Base-by-base conservation (phyloP, 2,888 invertebrate species). In the Mythimna albipuncta region DNA sequence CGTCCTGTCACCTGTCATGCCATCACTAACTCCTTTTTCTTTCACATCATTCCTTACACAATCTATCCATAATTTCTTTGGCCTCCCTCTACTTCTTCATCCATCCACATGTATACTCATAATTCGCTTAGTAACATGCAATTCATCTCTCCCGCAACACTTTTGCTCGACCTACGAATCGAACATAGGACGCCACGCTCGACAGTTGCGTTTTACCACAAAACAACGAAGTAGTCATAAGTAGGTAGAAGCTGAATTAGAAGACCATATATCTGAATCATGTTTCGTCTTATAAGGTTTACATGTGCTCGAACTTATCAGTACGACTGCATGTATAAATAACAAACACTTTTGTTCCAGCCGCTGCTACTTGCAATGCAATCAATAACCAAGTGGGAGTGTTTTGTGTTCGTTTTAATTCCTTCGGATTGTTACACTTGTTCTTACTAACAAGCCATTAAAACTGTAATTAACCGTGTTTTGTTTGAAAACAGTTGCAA, bases 401-500 rank as follows among this genome's bases (percentile, higher is more conserved):
- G 64, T 70, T 64, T 66, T 55, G 79, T 67, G 76, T 77, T 81
- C 73, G 79, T 85, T 83, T 80, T 63, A 64, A 84, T 84, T 77
- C 70, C 35, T 72, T 85, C 72, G 74, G 54, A 82, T 76, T 77
- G 65, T 82, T 78, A 72, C 81, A 69, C 47, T 75, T 75, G 59
- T 87, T 86, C 81, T 80, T 76, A 88, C 89, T 92, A 93, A 92
- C 91, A 93, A 92, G 86, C 87, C 91, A 89, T 92, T 93, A 91
- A 93, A 93, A 88, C 82, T 80, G 85, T 91, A 93, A 91, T 93
- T 92, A 93, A 85, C 85, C 75, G 79, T 75, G 79, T 85, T 79
- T 79, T 88, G 87, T 87, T 90, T 87, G 87, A 88, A 86, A 90
- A 90, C 88, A 87, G 77, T 82, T 63, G 67, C 71, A 63, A 62